These are phyloP conservation scores for Phoronis australis DNA, from an alignment of 2,888 invertebrate genomes.

Conservation along the genomic window DNA sequence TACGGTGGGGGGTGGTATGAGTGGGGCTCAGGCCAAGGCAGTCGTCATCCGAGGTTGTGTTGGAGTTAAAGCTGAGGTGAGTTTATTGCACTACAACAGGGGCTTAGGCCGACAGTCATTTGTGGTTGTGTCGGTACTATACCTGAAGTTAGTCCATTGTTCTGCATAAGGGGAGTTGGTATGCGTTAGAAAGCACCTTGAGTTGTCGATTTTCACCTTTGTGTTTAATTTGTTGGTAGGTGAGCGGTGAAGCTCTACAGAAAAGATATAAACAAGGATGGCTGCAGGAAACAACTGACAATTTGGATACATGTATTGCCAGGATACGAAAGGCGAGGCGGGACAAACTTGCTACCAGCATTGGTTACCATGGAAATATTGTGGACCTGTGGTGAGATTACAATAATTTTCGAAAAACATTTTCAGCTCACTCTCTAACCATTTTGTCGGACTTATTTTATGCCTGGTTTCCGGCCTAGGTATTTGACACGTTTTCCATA, in stretches of 20 bases:
- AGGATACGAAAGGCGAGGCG: slow-evolving; percentile 47
- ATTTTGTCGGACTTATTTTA: background rate
- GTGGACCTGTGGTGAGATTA: slow-evolving; percentile 56
- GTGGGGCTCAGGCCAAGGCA: slow-evolving; percentile 63
- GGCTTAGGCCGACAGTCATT: slow-evolving; percentile 62
- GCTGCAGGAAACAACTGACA: slow-evolving; percentile 56
- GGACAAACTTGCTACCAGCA: slow-evolving; percentile 53
- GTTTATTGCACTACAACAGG: slow-evolving; percentile 62
- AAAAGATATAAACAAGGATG: slow-evolving; percentile 62
- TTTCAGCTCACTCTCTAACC: background rate
- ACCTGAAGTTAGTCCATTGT: slow-evolving; percentile 59
- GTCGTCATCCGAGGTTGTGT: slow-evolving; percentile 61
- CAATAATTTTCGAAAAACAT: background rate
- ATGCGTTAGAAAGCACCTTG: too few relatives aligned
- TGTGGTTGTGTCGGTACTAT: slow-evolving; percentile 61
- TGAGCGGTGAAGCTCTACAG: slow-evolving; percentile 55
- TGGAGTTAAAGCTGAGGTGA: slow-evolving; percentile 61
- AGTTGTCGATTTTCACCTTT: too few relatives aligned
- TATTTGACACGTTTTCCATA: background rate
- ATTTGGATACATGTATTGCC: slow-evolving; percentile 54
- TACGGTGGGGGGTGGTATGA: slow-evolving; percentile 65
- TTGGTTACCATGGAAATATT: slow-evolving; percentile 61
- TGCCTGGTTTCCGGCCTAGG: background rate
- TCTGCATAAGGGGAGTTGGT: too few relatives aligned
- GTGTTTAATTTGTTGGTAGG: too few relatives aligned